Conservation (phyloP, 2,113 vertebrate genomes). For the Lutjanus erythropterus region DNA sequence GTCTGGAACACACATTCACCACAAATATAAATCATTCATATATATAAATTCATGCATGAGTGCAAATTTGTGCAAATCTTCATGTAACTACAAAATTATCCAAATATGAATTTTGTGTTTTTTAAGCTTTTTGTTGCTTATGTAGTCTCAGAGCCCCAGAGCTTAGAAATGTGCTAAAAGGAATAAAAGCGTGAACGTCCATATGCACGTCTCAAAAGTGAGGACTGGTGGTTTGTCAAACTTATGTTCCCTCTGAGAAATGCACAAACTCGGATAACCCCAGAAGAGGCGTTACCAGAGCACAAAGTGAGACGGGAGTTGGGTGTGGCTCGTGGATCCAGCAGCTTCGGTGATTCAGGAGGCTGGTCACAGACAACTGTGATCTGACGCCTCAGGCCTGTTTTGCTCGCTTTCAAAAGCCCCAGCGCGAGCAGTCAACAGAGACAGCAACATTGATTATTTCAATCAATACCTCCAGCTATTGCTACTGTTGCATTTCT, state of each 20-base stretch:
- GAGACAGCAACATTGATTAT: constrained; percentile 72
- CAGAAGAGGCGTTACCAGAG: constrained; percentile 8
- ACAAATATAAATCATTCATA: constrained; percentile 7
- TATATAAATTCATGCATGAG: neutral
- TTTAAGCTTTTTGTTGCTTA: neutral
- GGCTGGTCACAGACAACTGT: constrained; percentile 64
- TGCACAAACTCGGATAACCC: constrained; percentile 1
- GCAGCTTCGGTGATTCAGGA: constrained; percentile 51
- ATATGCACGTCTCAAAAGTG: neutral
- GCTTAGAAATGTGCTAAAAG: constrained; percentile 1
- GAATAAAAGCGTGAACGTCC: neutral
- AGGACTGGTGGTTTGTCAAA: neutral
- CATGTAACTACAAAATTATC: neutral
- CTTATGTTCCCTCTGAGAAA: constrained; percentile 12
- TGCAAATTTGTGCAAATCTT: neutral
- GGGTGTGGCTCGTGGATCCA: constrained; percentile 56
- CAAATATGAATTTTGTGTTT: neutral
- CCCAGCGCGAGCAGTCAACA: constrained; percentile 50
- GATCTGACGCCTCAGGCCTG: constrained; percentile 65
- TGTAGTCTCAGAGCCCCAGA: neutral
- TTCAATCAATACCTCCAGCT: constrained; percentile 69
- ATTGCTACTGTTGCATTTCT: constrained; percentile 53
- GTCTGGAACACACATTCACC: neutral
- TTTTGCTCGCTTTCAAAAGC: constrained; percentile 64
- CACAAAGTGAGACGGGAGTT: constrained; percentile 17